Evolutionary conservation across 1,140 invertebrate genomes (phyloP), one percentile per base, ranked within the genome.

Genomic region (Meteorus sp.): DNA sequence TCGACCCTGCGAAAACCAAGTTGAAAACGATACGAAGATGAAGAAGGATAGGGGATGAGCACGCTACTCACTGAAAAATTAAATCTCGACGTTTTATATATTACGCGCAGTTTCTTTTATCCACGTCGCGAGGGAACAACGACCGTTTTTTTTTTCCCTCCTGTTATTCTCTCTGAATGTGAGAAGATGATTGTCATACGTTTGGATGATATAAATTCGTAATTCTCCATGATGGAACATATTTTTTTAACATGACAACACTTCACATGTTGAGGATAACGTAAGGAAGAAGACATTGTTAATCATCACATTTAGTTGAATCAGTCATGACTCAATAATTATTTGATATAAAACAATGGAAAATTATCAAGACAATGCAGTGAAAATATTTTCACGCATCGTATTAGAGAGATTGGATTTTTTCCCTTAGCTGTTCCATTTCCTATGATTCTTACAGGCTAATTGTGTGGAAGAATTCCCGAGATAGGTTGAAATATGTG

Each of bases 21-120:
- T 33, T n/a, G n/a, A n/a, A n/a, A n/a, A n/a, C n/a, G n/a, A 15
- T 39, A 15, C n/a, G 11, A 39, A 39, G 3, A 39, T 15, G 17
- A n/a, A 11, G n/a, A 2, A 39, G 1, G 35, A 43, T n/a, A n/a
- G 25, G 22, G 13, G 7, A 27, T 25, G 39, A 23, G 39, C 50
- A 11, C 8, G 25, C 51, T 47, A 25, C 44, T 23, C 23, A 22
- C 22, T 57, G 55, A 58, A 58, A 58, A 51, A 58, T 58, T 58
- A 51, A 51, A 58, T 43, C 56, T 19, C 37, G 19, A 27, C 25
- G 13, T n/a, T 41, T 23, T 22, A 17, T 11, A 19, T 2, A 7
- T 41, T 39, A 5, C 9, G 22, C 19, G 25, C 11, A 50, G 17
- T n/a, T 27, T 27, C 17, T 50, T 13, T 13, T 50, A 11, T 13